phyloP scores from a whole-genome alignment of 1,140 invertebrate species.

The Drosophila virilis region DNA sequence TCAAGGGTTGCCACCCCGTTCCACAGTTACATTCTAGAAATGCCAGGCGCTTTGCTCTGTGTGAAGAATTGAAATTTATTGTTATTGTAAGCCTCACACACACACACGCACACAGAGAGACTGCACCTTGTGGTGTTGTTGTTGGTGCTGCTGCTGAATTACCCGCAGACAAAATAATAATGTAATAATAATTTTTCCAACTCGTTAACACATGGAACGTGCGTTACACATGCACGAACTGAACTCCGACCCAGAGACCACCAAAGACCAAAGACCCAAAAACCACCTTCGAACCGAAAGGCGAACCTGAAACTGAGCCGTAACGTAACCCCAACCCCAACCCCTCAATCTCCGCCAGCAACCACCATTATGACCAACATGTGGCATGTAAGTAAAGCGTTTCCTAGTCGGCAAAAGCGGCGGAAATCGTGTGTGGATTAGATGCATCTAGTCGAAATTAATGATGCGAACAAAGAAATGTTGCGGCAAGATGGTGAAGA shows the following conservation, averaged over 20 bases:
- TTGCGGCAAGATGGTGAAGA: neutral
- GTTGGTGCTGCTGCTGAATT: conserved; percentile 53
- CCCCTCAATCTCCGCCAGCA: neutral
- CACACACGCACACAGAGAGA: conserved; percentile 19
- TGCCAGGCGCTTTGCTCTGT: conserved; percentile 38
- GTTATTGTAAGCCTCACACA: conserved; percentile 69
- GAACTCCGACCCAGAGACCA: conserved; percentile 28
- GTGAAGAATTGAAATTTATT: conserved; percentile 80
- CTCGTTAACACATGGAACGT: conserved; percentile 77
- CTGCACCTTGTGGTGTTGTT: conserved; percentile 49
- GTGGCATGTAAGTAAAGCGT: conserved; percentile 17
- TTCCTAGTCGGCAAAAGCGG: conserved; percentile 15
- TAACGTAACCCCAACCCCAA: neutral
- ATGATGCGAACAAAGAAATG: conserved; percentile 52
- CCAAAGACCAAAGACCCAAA: conserved; percentile 2
- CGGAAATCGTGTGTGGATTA: conserved; percentile 43
- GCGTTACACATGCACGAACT: conserved; percentile 32
- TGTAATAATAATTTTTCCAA: conserved; percentile 82
- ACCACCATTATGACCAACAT: neutral
- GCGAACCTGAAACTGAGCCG: neutral
- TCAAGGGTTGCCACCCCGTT: conserved; percentile 52
- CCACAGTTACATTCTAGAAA: conserved; percentile 17
- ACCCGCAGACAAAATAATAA: conserved; percentile 78
- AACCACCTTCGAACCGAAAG: neutral
- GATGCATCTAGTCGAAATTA: conserved; percentile 54